A percentile compares a stretch with the other conserved stretches of the same genome.
These are phyloP conservation scores for Acanthis flammea DNA, from an alignment of 2,797 vertebrate genomes.

Conservation along the genomic window DNA sequence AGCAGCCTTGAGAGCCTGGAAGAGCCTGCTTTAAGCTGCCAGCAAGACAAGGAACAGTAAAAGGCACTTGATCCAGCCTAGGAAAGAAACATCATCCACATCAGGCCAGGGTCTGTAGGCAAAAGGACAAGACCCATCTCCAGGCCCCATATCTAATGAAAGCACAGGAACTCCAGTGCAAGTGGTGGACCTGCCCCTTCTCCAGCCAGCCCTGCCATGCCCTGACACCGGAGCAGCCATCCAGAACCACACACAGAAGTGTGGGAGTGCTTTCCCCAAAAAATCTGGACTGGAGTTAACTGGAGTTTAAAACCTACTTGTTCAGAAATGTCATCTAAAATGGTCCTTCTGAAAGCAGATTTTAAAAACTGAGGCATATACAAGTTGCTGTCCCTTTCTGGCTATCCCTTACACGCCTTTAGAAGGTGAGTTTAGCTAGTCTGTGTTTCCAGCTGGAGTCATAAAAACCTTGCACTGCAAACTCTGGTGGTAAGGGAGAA, in stretches of 20 bases:
- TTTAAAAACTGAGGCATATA: not conserved
- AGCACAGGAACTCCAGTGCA: not conserved
- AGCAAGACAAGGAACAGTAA: too few relatives aligned
- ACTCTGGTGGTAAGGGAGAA: not conserved
- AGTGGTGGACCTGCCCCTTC: fast-evolving
- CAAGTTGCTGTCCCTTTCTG: not conserved
- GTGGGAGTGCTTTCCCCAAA: not conserved
- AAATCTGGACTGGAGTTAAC: not conserved
- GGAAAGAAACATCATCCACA: too few relatives aligned
- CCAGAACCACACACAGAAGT: not conserved
- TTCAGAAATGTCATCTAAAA: not conserved
- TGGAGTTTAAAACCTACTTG: not conserved
- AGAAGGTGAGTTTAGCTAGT: not conserved
- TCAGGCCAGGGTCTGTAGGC: too few relatives aligned
- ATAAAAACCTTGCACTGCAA: not conserved
- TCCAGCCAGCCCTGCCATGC: not conserved
- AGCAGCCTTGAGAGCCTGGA: too few relatives aligned
- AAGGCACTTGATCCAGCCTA: too few relatives aligned
- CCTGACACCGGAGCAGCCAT: fast-evolving
- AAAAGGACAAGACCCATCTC: not conserved
- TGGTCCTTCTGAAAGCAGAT: not conserved
- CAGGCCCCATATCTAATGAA: not conserved
- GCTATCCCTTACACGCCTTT: not conserved
- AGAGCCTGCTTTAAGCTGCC: too few relatives aligned
- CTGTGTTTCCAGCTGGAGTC: not conserved